Evolutionary conservation across 2,888 invertebrate genomes (phyloP).

Genomic region (Muschampia plurimacula): DNA sequence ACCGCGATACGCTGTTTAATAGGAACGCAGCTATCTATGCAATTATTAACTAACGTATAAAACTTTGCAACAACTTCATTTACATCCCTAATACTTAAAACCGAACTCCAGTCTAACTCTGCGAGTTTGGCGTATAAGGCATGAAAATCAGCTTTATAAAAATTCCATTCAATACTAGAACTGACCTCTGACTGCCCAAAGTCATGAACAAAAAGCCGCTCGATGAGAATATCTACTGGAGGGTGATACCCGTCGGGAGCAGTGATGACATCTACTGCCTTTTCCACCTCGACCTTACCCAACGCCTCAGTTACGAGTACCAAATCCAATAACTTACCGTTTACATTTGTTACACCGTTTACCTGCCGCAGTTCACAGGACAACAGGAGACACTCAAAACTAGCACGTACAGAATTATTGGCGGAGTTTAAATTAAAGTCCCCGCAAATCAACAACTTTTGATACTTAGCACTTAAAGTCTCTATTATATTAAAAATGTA

Average conservation of each 20-base stretch:
- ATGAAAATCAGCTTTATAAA: neutral
- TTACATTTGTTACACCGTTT: neutral
- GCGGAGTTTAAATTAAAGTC: neutral
- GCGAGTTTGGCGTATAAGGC: neutral
- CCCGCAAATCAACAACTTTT: neutral
- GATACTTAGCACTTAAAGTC: neutral
- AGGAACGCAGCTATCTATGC: neutral
- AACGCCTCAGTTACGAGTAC: conserved; percentile 1
- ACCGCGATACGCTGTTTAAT: neutral
- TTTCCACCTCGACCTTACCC: neutral
- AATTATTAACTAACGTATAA: neutral
- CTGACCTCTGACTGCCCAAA: neutral
- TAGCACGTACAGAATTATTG: neutral
- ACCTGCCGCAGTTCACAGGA: conserved; percentile 9
- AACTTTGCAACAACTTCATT: neutral
- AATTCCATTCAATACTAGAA: neutral
- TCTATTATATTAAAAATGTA: neutral
- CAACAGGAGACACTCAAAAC: neutral
- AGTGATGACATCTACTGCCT: neutral
- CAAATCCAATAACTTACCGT: neutral
- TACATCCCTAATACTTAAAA: neutral
- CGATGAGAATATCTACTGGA: neutral
- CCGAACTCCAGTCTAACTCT: neutral
- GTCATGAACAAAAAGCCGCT: too few species aligned
- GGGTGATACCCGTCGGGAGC: conserved; percentile 6